Percentiles rank a stretch among this genome's conserved stretches.
Evolutionary conservation across 2,113 vertebrate species (phyloP).

Genomic region (Atrichornis clamosus): DNA sequence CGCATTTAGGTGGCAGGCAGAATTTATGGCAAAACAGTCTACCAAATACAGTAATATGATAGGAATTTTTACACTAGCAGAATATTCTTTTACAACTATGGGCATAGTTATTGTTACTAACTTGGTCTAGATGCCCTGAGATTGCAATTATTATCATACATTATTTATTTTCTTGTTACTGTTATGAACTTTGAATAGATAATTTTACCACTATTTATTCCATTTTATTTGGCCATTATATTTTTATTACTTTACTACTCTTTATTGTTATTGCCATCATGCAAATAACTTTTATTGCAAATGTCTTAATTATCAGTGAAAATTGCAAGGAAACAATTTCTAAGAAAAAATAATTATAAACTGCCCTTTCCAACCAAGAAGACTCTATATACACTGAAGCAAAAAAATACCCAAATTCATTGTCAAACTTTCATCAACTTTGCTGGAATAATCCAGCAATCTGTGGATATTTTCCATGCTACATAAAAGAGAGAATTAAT

Average conservation of each 20-base stretch:
- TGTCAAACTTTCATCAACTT: background rate
- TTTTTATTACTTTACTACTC: background rate
- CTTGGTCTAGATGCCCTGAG: background rate
- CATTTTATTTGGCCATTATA: background rate
- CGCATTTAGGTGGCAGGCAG: background rate
- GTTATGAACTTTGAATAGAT: background rate
- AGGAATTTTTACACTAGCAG: background rate
- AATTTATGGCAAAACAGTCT: background rate
- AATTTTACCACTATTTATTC: conserved; percentile 2
- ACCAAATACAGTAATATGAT: background rate
- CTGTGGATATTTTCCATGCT: background rate
- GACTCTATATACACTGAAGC: background rate
- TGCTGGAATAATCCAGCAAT: background rate
- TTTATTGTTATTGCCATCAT: background rate
- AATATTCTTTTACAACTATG: background rate
- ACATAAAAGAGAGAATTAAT: background rate
- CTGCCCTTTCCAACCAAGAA: background rate
- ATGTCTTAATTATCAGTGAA: background rate
- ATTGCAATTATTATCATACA: background rate
- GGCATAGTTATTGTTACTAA: background rate
- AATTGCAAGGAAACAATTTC: background rate
- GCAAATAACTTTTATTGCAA: background rate
- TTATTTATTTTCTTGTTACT: conserved; percentile 15
- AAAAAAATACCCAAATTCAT: background rate
- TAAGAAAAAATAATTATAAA: background rate